Evolutionary conservation across 2,797 vertebrate genomes (phyloP).

Genomic region (Myiotriccus ornatus): DNA sequence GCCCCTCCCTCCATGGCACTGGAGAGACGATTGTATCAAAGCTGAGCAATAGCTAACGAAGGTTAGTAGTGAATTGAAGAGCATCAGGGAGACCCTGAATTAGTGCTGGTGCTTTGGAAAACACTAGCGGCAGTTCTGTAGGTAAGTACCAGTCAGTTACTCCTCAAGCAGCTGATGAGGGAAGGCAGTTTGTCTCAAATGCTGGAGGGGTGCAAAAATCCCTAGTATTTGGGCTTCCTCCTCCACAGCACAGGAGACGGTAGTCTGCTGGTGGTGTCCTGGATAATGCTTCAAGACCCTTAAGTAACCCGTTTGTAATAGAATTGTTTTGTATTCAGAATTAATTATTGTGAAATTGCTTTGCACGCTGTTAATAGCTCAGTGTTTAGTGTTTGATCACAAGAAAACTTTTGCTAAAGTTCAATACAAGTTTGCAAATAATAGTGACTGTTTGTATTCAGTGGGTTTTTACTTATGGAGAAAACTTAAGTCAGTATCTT

Average conservation of each 20-base stretch:
- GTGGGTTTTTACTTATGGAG: background rate
- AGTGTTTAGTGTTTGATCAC: background rate
- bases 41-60: accelerated
- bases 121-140: background rate
- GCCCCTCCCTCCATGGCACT: background rate
- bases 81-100: background rate
- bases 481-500: background rate
- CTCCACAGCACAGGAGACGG: background rate
- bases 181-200: background rate
- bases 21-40: background rate
- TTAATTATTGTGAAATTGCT: background rate
- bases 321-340: background rate
- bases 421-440: background rate
- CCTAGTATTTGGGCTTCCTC: background rate
- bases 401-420: background rate
- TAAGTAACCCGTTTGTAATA: background rate
- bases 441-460: background rate
- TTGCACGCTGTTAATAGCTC: background rate
- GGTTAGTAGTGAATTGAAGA: background rate
- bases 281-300: background rate
- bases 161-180: background rate
- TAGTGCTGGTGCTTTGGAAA: background rate
- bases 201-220: background rate
- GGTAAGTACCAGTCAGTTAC: background rate
- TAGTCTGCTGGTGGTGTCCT: background rate